Base-by-base conservation (phyloP, 2,797 vertebrate genomes). In the Scolopax rusticola region DNA sequence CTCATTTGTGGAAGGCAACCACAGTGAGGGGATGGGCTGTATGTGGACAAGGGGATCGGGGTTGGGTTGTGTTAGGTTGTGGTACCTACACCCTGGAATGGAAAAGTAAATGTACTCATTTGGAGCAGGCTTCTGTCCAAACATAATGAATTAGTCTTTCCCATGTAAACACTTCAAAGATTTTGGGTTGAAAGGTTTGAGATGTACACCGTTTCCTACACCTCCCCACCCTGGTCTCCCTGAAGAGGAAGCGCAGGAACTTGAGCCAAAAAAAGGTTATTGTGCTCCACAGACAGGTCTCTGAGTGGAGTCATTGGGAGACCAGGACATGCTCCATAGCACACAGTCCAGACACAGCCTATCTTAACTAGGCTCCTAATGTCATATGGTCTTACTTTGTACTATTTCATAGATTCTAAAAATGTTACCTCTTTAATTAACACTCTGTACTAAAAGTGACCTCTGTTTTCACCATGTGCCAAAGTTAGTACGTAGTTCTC, bases 341-440 rank as follows among this genome's bases (percentile, higher is more conserved):
- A 61, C 56, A 15, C n/a, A 56, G 40, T 82, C 54, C 51, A 82
- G 77, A 33, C 14, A 33, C 30, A 82, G 28, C 17, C 60, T 54
- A 27, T 41, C 25, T 82, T 82, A 87, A 71, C 84, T 74, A 80
- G 15, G 13, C 50, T 87, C 47, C 23, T 64, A 21, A 32, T 56
- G 33, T 77, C 9, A 5, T 50, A 15, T 43, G 25, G 43, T 77
- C 68, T 85, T 71, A 60, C 61, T 90, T 83, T 24, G 33, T 41
- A 32, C 75, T 84, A 27, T 63, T 94, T 85, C 38, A 57, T 68
- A 59, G 60, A 75, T 78, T 76, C 61, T 94, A 50, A 80, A 87
- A n/a, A 41, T 70, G 68, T 38, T 94, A 92, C 41, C 47, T 74
- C 24, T 96, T 95, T 95, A 91, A 93, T 94, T 93, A 93, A 40